phyloP scores from a whole-genome alignment of 2,113 vertebrate species.

The Periophthalmodon schlosseri region DNA sequence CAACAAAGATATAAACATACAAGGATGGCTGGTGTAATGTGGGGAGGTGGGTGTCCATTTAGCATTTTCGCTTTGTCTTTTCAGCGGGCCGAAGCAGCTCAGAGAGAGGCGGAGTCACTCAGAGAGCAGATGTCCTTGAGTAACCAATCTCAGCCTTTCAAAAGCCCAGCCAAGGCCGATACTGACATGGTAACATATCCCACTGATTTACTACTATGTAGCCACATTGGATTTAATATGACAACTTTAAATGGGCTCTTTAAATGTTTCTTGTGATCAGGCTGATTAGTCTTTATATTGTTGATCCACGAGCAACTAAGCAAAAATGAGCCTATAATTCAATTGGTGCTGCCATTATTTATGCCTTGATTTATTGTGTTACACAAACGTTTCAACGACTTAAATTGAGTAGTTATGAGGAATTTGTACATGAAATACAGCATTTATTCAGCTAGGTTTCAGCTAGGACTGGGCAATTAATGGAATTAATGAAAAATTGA shows the following conservation, averaged over 20 bases:
- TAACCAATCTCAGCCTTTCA: constrained; percentile 88
- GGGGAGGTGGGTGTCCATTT: constrained; percentile 16
- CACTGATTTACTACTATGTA: constrained; percentile 26
- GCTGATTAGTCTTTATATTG: neutral
- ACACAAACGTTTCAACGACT: neutral
- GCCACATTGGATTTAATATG: constrained; percentile 34
- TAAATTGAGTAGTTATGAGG: neutral
- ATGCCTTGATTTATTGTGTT: neutral
- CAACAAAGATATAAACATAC: neutral
- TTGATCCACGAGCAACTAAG: constrained; percentile 2
- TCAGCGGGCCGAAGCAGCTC: constrained; percentile 93
- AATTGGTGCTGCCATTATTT: neutral
- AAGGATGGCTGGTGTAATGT: constrained; percentile 15
- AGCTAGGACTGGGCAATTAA: neutral
- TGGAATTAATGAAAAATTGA: too few species aligned
- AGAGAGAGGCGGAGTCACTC: constrained; percentile 91
- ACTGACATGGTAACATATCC: constrained; percentile 84
- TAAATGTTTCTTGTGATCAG: constrained; percentile 12
- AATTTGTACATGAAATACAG: neutral
- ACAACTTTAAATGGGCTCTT: constrained; percentile 40
- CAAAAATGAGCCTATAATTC: neutral
- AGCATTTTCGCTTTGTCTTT: constrained; percentile 13
- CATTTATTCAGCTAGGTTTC: neutral
- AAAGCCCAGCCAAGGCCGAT: constrained; percentile 87
- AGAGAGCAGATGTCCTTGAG: constrained; percentile 91